Conservation (phyloP, 2,113 vertebrate species). For the Laticauda laticaudata region DNA sequence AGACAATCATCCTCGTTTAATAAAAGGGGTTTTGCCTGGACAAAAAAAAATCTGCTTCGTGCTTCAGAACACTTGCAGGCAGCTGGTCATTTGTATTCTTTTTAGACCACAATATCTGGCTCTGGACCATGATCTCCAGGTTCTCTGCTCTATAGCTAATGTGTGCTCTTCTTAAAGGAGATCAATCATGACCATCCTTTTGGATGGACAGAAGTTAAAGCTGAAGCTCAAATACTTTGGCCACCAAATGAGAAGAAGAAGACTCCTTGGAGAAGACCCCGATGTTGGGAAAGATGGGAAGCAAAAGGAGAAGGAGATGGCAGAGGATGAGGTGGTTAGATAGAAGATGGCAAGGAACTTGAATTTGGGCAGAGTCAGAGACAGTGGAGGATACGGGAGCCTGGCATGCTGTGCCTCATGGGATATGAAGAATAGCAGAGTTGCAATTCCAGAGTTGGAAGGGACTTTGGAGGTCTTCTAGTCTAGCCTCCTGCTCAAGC, state of each 20-base stretch:
- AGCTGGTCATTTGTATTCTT: no score
- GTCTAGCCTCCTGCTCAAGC: neutral
- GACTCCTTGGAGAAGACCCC: neutral
- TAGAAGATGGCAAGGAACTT: neutral
- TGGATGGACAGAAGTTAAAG: neutral
- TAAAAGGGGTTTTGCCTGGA: no score
- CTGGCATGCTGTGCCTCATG: no score
- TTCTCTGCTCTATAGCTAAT: neutral
- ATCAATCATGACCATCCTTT: neutral
- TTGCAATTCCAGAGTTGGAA: neutral
- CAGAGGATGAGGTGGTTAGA: neutral
- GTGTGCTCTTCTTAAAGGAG: neutral
- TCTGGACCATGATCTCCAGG: neutral
- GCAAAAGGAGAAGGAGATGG: neutral
- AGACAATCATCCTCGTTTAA: no score
- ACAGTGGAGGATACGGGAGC: no score
- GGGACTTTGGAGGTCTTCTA: neutral
- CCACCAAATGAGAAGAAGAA: neutral
- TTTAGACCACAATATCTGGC: neutral
- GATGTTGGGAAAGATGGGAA: neutral
- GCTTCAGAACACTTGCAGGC: no score
- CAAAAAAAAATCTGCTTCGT: no score
- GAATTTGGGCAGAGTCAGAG: neutral
- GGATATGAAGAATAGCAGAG: neutral
- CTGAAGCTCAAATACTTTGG: neutral